Evolutionary conservation across 1,140 invertebrate genomes (phyloP), one percentile per base, ranked within the genome.

Genomic region (Tachypleus tridentatus): DNA sequence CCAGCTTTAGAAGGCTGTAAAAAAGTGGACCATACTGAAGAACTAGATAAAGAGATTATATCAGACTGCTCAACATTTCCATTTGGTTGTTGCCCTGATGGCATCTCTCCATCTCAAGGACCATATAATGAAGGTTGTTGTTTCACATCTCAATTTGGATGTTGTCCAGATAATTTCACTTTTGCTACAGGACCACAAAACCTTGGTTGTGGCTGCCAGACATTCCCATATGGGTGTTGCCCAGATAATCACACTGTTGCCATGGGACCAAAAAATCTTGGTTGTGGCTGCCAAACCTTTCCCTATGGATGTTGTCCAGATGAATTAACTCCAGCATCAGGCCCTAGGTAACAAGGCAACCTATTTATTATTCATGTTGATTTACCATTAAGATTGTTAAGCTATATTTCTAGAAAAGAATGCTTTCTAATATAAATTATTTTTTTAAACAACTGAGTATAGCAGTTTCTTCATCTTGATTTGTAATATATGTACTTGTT

Each of bases 101-200:
- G 82, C 51, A 76, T 78, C 50, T 86, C 86, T 11, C 49, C 74
- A 63, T 77, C 79, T 63, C 67, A 68, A 49, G 75, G 79, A 9
- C 89, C 91, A 50, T 58, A 71, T 52, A 62, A 51, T 59, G 48
- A 58, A 11, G 69, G 69, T 29, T 71, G 70, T 63, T 54, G 53
- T n/a, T 8, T n/a, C n/a, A 8, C n/a, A n/a, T 8, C 53, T 10
- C 7, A 62, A 63, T 89, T 85, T 74, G 93, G 93, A 48, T 98
- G 95, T 75, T 98, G 96, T 76, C 82, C 84, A 6, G 94, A 98
- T 75, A 83, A 82, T 1, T 75, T 85, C 63, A 95, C 90, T 0
- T 82, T 89, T 1, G 89, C 68, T 29, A 61, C 57, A 63, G 72
- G 56, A 80, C 85, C 54, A 50, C 4, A 73, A 50, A 65, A 61